Percentiles rank a stretch among this genome's conserved stretches.
Conservation (phyloP, 2,797 vertebrate species). For the Picus viridis region DNA sequence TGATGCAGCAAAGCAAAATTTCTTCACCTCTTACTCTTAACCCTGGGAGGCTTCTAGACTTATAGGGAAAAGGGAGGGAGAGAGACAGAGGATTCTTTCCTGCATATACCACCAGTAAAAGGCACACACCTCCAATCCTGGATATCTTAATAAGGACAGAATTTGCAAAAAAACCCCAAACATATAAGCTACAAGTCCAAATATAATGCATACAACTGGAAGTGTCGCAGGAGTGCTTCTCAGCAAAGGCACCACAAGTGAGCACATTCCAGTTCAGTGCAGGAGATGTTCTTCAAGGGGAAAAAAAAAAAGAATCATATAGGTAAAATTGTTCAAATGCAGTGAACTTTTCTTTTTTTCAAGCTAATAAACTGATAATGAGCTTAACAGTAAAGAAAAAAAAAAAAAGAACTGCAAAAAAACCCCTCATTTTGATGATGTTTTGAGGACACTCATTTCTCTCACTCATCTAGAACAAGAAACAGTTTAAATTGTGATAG, state of each 20-base stretch:
- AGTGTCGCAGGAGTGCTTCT: background rate
- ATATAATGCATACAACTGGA: background rate
- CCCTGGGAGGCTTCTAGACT: background rate
- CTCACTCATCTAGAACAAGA: background rate
- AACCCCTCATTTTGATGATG: background rate
- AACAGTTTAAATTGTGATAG: background rate
- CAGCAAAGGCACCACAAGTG: background rate
- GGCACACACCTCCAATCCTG: background rate
- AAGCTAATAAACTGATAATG: background rate
- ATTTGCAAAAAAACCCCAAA: background rate
- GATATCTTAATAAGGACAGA: background rate
- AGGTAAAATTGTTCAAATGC: background rate
- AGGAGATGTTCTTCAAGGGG: background rate
- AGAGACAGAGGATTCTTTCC: background rate
- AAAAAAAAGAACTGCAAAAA: background rate
- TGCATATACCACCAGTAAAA: background rate
- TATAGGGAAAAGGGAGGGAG: background rate
- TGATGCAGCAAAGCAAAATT: background rate
- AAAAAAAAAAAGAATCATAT: background rate
- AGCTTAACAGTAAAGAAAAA: background rate
- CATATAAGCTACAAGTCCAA: background rate
- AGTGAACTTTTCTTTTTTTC: background rate
- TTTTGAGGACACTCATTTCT: background rate
- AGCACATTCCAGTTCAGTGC: background rate
- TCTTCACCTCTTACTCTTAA: background rate